Evolutionary conservation across 2,113 vertebrate genomes (phyloP).

Genomic region (Etheostoma cragini): DNA sequence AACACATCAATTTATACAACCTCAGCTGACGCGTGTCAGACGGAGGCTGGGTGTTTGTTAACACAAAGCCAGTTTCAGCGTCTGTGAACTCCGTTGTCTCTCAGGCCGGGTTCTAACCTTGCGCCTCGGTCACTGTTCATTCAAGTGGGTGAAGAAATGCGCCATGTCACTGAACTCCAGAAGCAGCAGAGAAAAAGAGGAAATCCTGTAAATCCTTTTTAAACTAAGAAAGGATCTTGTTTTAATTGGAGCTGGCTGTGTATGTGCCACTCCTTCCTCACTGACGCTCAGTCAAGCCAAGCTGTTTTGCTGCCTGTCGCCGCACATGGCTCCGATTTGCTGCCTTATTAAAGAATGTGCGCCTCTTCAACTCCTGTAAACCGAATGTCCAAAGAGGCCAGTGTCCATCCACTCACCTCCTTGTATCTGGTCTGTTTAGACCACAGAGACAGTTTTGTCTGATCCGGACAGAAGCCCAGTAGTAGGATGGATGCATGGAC

Average conservation of each 20-base stretch:
- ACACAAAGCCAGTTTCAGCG: background rate
- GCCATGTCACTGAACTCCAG: conserved; percentile 53
- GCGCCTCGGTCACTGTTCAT: conserved; percentile 27
- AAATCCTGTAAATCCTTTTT: conserved; percentile 76
- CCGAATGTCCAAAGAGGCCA: conserved; percentile 71
- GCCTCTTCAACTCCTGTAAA: conserved; percentile 69
- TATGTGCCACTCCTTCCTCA: conserved; percentile 37
- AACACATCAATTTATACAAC: conserved; percentile 38
- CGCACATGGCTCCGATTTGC: conserved; percentile 68
- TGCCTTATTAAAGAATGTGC: conserved; percentile 68
- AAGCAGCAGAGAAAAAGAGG: conserved; percentile 38
- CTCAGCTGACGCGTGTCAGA: conserved; percentile 42
- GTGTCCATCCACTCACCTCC: conserved; percentile 66
- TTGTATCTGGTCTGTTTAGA: conserved; percentile 69
- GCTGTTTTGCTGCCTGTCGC: conserved; percentile 51
- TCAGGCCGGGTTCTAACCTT: conserved; percentile 34
- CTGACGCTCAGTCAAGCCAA: conserved; percentile 21
- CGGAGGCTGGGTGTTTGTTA: conserved; percentile 9
- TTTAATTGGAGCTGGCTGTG: conserved; percentile 70
- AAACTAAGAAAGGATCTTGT: conserved; percentile 60
- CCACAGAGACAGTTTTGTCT: conserved; percentile 68
- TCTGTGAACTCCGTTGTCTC: conserved; percentile 18
- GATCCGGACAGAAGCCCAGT: conserved; percentile 46
- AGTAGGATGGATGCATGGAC: conserved; percentile 45
- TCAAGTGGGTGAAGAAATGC: conserved; percentile 34